Evolutionary conservation across 2,888 invertebrate genomes (phyloP).

Genomic region (Thysanoteuthis rhombus): DNA sequence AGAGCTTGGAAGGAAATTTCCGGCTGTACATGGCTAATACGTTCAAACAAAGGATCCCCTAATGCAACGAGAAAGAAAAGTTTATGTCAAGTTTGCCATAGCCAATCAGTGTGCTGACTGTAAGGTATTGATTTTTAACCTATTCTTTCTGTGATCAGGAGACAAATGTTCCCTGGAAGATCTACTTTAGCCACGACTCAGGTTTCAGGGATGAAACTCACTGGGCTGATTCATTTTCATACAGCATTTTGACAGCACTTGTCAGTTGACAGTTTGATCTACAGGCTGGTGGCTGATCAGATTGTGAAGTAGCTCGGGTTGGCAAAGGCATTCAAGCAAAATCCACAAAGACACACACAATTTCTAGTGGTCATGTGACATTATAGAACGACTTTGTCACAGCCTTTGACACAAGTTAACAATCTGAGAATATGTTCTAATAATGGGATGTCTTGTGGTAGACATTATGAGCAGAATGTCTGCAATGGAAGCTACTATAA

Average conservation of each 20-base stretch:
- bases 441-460: background rate
- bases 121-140: constrained; percentile 20
- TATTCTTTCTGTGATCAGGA: background rate
- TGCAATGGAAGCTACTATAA: background rate
- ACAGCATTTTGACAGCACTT: constrained; percentile 20
- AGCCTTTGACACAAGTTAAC: background rate
- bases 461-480: background rate
- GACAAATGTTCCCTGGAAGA: background rate
- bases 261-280: constrained; percentile 14
- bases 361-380: background rate
- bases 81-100: constrained; percentile 24
- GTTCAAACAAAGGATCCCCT: background rate
- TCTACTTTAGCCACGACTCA: background rate
- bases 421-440: background rate
- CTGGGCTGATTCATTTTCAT: background rate
- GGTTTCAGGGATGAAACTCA: background rate
- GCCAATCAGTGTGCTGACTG: background rate
- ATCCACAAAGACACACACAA: background rate
- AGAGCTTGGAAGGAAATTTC: background rate
- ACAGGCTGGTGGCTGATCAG: background rate
- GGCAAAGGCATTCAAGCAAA: background rate
- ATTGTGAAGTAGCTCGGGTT: background rate
- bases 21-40: background rate
- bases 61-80: constrained; percentile 15
- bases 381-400: background rate